Conservation (phyloP, 2,113 vertebrate genomes). For the Trichomycterus rosablanca region DNA sequence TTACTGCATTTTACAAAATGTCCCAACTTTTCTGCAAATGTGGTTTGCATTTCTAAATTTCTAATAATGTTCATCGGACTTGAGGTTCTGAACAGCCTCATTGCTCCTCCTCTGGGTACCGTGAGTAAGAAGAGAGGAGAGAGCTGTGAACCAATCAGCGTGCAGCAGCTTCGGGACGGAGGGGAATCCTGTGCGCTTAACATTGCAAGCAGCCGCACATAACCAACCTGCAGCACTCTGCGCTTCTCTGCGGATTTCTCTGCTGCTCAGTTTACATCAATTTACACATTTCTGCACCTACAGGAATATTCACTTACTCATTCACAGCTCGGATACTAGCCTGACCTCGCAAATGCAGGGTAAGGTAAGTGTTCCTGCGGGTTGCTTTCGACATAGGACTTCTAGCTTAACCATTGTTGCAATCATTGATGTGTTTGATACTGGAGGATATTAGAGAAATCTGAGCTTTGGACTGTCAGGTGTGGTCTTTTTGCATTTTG, state of each 20-base stretch:
- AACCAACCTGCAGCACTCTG: constrained; percentile 38
- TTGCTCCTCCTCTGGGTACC: constrained; percentile 57
- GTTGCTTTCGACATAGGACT: not conserved
- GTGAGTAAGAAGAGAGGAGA: constrained; percentile 36
- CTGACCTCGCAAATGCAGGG: constrained; percentile 23
- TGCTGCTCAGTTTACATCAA: no score
- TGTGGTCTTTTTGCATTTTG: no score
- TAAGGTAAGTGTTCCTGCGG: constrained; percentile 30
- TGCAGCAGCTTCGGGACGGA: constrained; percentile 48
- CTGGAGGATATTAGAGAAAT: no score
- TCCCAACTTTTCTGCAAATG: no score
- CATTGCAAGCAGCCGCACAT: constrained; percentile 42
- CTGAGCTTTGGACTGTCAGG: no score
- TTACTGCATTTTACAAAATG: no score
- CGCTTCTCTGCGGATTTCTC: constrained; percentile 41
- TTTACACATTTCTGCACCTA: constrained; percentile 37
- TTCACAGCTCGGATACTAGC: constrained; percentile 13
- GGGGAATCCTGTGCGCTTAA: constrained; percentile 52
- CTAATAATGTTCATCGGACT: no score
- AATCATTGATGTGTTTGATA: no score
- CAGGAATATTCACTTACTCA: constrained; percentile 57
- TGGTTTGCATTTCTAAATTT: no score
- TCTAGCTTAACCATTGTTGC: no score
- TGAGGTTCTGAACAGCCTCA: no score
- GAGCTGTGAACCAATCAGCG: constrained; percentile 62